Percentiles rank a stretch among this genome's conserved stretches.
These are phyloP conservation scores for Pelobates cultripes DNA, from an alignment of 2,797 vertebrate genomes.

Conservation along the genomic window DNA sequence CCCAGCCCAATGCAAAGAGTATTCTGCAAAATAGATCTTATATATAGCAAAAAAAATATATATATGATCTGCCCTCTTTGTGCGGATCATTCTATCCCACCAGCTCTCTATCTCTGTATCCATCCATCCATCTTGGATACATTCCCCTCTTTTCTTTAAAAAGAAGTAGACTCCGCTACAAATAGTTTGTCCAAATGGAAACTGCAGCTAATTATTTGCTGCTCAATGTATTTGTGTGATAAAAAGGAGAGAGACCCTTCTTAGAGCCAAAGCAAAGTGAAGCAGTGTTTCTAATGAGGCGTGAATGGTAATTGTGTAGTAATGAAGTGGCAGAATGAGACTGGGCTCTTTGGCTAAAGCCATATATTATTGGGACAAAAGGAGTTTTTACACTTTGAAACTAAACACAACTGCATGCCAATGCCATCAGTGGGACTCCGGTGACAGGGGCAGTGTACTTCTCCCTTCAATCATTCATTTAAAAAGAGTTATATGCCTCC, in stretches of 20 bases:
- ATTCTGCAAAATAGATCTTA: no score
- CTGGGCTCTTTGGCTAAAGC: constrained; percentile 93
- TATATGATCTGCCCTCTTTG: no score
- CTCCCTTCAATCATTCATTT: constrained; percentile 69
- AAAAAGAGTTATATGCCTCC: background rate
- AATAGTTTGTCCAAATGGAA: constrained; percentile 90
- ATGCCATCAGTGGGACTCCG: constrained; percentile 85
- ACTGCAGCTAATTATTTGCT: constrained; percentile 78
- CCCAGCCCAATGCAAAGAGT: no score
- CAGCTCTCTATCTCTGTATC: no score
- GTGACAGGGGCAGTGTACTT: constrained; percentile 74
- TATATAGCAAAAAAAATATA: no score
- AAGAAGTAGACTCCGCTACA: constrained; percentile 55
- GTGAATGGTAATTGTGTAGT: constrained; percentile 99
- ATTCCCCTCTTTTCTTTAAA: constrained; percentile 5
- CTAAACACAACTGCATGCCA: constrained; percentile 95
- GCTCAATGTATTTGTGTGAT: constrained; percentile 88
- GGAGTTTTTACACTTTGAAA: constrained; percentile 96
- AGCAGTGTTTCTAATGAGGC: constrained; percentile 98
- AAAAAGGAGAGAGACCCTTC: constrained; percentile 84
- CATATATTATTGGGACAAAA: constrained; percentile 98
- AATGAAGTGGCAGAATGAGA: constrained; percentile 99
- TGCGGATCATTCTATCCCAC: no score
- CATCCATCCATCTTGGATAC: background rate
- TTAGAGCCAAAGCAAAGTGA: constrained; percentile 80